phyloP scores from a whole-genome alignment of 2,888 invertebrate genomes.

The Rhabditoides inermis region DNA sequence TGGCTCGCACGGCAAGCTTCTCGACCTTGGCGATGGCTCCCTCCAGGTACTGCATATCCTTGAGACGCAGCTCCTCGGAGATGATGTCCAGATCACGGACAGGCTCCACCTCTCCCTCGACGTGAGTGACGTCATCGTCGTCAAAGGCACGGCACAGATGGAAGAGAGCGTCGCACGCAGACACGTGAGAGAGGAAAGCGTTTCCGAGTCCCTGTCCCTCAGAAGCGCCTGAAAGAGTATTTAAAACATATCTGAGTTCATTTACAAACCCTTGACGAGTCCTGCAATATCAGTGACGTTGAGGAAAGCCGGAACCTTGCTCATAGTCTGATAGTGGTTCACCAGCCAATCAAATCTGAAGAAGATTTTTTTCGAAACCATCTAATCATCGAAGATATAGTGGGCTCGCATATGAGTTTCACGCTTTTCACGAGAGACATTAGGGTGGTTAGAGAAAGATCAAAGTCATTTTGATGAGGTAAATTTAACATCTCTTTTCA shows the following conservation, averaged over 20 bases:
- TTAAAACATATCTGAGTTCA: neutral
- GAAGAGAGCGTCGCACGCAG: slow-evolving; percentile 94
- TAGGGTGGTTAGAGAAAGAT: too few species aligned
- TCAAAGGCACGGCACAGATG: slow-evolving; percentile 93
- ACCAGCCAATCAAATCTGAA: slow-evolving; percentile 84
- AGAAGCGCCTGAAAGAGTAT: slow-evolving; percentile 62
- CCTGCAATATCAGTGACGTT: slow-evolving; percentile 98
- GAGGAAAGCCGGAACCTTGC: slow-evolving; percentile 83
- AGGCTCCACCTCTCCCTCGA: slow-evolving; percentile 96
- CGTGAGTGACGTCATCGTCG: slow-evolving; percentile 91
- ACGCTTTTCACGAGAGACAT: too few species aligned
- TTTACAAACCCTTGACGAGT: slow-evolving; percentile 76
- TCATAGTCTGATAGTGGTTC: slow-evolving; percentile 84
- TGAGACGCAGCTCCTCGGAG: slow-evolving; percentile 82
- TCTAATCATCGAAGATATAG: too few species aligned
- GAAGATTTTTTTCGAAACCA: too few species aligned
- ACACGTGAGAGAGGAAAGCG: slow-evolving; percentile 94
- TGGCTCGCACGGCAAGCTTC: slow-evolving; percentile 67
- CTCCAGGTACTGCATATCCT: slow-evolving; percentile 77
- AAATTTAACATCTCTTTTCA: too few species aligned
- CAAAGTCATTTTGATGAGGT: too few species aligned
- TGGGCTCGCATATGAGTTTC: too few species aligned
- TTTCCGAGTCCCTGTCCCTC: slow-evolving; percentile 97
- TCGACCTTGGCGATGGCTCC: slow-evolving; percentile 78
- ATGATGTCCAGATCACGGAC: slow-evolving; percentile 93